phyloP scores from a whole-genome alignment of 2,888 invertebrate genomes.

The Lycocerus yunnanus region DNA sequence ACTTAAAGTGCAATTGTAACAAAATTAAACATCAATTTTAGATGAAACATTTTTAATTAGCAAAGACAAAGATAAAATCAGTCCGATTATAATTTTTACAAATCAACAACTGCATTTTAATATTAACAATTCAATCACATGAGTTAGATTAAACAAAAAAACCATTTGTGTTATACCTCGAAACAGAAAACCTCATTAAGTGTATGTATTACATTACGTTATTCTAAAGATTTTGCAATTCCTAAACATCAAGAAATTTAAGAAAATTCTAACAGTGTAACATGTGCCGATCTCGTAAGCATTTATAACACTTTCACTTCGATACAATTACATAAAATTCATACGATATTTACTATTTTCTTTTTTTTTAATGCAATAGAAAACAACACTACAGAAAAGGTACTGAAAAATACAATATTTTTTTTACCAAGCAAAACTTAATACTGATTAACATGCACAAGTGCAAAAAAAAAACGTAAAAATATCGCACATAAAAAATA shows the following conservation, averaged over 20 bases:
- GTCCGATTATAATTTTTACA: neutral
- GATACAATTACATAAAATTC: conserved; percentile 1
- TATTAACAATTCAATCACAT: neutral
- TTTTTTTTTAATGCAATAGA: neutral
- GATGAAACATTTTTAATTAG: neutral
- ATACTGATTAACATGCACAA: conserved; percentile 18
- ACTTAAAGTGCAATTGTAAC: neutral
- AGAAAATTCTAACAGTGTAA: conserved; percentile 23
- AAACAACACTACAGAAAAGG: neutral
- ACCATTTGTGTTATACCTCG: neutral
- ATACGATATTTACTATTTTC: neutral
- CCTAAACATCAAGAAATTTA: conserved; percentile 26
- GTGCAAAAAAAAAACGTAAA: conserved; percentile 12
- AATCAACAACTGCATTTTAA: neutral
- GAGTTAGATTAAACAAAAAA: neutral
- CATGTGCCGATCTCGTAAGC: conserved; percentile 22
- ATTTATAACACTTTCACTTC: conserved; percentile 23
- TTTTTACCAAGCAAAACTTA: conserved; percentile 15
- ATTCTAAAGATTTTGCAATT: conserved; percentile 24
- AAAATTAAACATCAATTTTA: neutral
- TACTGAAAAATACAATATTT: neutral
- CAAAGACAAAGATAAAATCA: neutral
- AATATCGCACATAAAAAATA: conserved; percentile 11
- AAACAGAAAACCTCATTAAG: conserved; percentile 16
- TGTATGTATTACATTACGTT: conserved; percentile 24